Evolutionary conservation across 2,113 vertebrate species (phyloP).

Genomic region (Melanotaenia duboulayi): DNA sequence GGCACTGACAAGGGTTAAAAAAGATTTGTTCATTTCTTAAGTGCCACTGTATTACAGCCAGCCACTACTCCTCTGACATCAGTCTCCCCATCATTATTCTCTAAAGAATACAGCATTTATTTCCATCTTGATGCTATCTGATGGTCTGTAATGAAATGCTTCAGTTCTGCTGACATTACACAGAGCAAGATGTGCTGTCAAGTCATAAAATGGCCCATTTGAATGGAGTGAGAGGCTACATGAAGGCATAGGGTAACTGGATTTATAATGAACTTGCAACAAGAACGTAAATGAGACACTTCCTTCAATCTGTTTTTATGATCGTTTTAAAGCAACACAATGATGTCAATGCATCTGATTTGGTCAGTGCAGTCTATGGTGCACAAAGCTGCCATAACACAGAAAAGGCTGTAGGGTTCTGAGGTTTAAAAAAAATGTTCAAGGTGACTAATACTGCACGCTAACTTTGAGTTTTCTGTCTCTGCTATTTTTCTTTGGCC

Average conservation of each 20-base stretch:
- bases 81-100: too few relatives aligned
- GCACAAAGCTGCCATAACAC: slow-evolving; percentile 74
- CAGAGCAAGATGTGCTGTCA: slow-evolving; percentile 5
- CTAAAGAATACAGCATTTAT: slow-evolving; percentile 36
- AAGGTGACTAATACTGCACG: slow-evolving; percentile 63
- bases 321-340: slow-evolving; percentile 28
- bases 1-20: slow-evolving; percentile 66
- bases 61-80: slow-evolving; percentile 11
- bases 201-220: slow-evolving; percentile 25
- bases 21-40: slow-evolving; percentile 65
- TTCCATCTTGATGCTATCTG: slow-evolving; percentile 31
- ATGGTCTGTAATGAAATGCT: slow-evolving; percentile 12
- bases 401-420: slow-evolving; percentile 66
- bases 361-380: slow-evolving; percentile 57
- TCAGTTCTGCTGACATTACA: slow-evolving; percentile 14
- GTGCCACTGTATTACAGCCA: slow-evolving; percentile 51
- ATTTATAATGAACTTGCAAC: slow-evolving; percentile 37
- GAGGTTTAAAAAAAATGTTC: slow-evolving; percentile 50
- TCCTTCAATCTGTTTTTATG: slow-evolving; percentile 24
- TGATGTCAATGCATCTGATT: slow-evolving; percentile 52
- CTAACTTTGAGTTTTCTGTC: slow-evolving; percentile 25
- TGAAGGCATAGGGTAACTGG: slow-evolving; percentile 63
- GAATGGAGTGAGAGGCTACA: slow-evolving; percentile 52
- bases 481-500: slow-evolving; percentile 70
- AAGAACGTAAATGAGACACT: slow-evolving; percentile 30